Evolutionary conservation across 2,797 vertebrate genomes (phyloP), one percentile per base, ranked within the genome.

Genomic region (Scolopax bukidnonensis): DNA sequence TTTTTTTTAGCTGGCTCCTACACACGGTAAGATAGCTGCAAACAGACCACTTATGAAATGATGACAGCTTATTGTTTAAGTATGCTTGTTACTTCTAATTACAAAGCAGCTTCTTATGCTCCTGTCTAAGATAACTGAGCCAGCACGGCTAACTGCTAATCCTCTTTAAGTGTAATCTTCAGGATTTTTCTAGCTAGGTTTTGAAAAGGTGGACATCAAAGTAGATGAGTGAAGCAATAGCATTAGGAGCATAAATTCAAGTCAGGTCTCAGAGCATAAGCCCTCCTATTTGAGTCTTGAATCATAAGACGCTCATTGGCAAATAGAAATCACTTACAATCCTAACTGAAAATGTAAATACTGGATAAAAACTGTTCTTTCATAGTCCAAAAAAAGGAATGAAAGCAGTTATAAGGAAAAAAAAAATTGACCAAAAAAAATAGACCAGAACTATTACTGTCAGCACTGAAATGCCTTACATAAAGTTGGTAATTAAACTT

Each of bases 1-100:
- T 65, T 89, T 81, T 92, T 87, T 61, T 80, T 25, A 84, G 92
- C 32, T 94, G 80, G 70, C 77, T 93, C 59, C 77, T 95, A 95
- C 36, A 64, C 53, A 83, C 30, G 83, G 48, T 57, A 84, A 92
- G 71, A 67, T 23, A 87, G 75, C 84, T 93, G 76, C 61, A 94
- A 94, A 89, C 70, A 96, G 74, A 64, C 59, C 54, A 51, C 86
- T 96, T 87, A 63, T 30, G 69, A 90, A 96, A 84, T 23, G 2
- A 76, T 45, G 71, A 80, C 51, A 84, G 43, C 33, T 83, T 89
- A 67, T 85, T 79, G 19, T 71, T 95, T 94, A 78, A 89, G 45
- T 50, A 69, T 81, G 36, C 43, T 86, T 71, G 57, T 85, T 89
- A 64, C 43, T 93, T 91, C 45, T 64, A 68, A 75, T 89, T 77